Conservation (phyloP, 2,888 invertebrate species). For the Abrostola tripartita region DNA sequence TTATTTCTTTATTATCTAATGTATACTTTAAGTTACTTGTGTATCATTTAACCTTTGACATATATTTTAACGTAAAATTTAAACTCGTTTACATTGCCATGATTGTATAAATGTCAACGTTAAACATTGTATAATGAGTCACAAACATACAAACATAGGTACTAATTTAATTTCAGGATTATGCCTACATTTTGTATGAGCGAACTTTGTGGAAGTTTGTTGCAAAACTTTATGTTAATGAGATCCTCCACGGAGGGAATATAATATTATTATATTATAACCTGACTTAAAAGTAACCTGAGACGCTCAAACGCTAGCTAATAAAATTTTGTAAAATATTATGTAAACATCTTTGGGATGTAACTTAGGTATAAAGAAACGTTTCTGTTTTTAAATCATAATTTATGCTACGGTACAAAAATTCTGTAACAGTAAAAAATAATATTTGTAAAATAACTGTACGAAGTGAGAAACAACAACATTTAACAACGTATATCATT, state of each 20-base stretch:
- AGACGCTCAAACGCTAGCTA: conserved; percentile 19
- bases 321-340: conserved; percentile 28
- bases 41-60: not conserved
- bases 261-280: too few species aligned
- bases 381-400: too few species aligned
- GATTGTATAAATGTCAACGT: conserved; percentile 12
- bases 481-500: too few species aligned
- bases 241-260: conserved; percentile 23
- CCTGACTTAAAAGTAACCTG: conserved; percentile 20
- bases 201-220: conserved; percentile 27
- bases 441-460: too few species aligned
- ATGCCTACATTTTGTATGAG: conserved; percentile 33
- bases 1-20: too few species aligned
- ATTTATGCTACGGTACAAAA: too few species aligned
- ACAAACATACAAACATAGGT: conserved; percentile 37
- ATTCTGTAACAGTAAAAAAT: too few species aligned
- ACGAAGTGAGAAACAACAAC: too few species aligned
- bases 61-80: not conserved
- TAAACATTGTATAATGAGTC: conserved; percentile 17
- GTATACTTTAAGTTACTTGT: not conserved
- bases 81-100: not conserved
- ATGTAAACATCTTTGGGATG: too few species aligned
- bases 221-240: conserved; percentile 52
- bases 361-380: too few species aligned
- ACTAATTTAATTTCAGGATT: conserved; percentile 39